A percentile compares a stretch with the other conserved stretches of the same genome.
phyloP scores from a whole-genome alignment of 2,797 vertebrate species.

The Danio choprae region DNA sequence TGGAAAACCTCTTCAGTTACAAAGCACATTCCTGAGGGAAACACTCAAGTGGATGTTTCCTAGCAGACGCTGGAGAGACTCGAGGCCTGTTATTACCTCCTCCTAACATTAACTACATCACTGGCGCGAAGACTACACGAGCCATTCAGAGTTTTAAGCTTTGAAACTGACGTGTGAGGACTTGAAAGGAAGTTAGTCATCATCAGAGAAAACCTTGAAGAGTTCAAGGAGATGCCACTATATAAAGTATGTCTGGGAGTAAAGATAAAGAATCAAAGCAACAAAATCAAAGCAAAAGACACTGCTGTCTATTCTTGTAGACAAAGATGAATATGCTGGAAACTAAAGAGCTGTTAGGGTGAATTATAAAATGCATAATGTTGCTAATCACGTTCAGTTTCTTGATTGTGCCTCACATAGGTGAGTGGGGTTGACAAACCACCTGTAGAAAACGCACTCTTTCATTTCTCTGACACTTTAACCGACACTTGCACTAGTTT shows the following conservation, averaged over 20 bases:
- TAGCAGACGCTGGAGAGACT: background rate
- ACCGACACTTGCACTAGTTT: too few relatives aligned
- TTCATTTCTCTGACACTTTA: too few relatives aligned
- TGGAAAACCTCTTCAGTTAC: conserved; percentile 4
- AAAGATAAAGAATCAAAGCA: conserved; percentile 14
- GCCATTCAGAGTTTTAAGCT: conserved; percentile 19
- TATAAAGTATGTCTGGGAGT: background rate
- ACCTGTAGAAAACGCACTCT: too few relatives aligned
- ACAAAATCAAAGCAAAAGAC: background rate
- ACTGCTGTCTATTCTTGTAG: background rate
- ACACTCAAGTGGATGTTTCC: conserved; percentile 10
- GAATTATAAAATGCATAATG: background rate
- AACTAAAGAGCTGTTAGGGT: background rate
- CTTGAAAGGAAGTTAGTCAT: conserved; percentile 22
- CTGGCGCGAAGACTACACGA: background rate
- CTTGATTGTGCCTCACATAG: too few relatives aligned
- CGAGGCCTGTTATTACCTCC: conserved; percentile 27
- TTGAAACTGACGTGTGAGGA: conserved; percentile 13
- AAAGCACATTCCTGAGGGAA: conserved; percentile 34
- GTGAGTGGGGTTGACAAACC: too few relatives aligned
- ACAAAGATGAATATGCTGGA: background rate
- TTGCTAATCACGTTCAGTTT: too few relatives aligned
- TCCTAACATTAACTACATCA: conserved; percentile 10
- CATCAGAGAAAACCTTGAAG: background rate
- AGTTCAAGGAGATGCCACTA: conserved; percentile 6